phyloP scores from a whole-genome alignment of 2,113 vertebrate genomes.

The Neoarius graeffei region DNA sequence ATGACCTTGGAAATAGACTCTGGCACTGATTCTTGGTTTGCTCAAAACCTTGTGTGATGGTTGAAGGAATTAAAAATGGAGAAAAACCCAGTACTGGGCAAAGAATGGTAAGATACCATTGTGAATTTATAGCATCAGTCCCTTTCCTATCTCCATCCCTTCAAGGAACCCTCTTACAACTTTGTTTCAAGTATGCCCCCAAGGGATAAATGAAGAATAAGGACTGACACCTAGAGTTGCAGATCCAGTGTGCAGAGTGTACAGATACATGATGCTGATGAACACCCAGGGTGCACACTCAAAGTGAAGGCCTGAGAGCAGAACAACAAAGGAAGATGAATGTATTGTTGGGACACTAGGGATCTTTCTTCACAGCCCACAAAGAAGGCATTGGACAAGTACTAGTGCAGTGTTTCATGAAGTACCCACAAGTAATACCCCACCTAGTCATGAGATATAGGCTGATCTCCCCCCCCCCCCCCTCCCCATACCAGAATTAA shows the following conservation, averaged over 20 bases:
- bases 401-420: background rate
- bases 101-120: background rate
- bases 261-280: background rate
- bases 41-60: background rate
- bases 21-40: background rate
- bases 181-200: background rate
- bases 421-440: background rate
- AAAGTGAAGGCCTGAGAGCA: background rate
- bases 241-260: background rate
- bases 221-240: background rate
- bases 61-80: background rate
- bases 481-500: background rate
- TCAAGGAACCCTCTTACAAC: background rate
- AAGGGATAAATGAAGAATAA: background rate
- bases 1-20: background rate
- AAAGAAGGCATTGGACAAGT: background rate
- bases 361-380: conserved; percentile 5
- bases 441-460: background rate
- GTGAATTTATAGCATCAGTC: background rate
- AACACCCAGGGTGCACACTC: background rate
- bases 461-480: background rate
- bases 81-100: background rate
- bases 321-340: conserved; percentile 11
- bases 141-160: background rate
- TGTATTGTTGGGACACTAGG: conserved; percentile 11